Evolutionary conservation across 1,140 invertebrate species (phyloP), one percentile per base, ranked within the genome.

Genomic region (Pseudomyrmex sp.): DNA sequence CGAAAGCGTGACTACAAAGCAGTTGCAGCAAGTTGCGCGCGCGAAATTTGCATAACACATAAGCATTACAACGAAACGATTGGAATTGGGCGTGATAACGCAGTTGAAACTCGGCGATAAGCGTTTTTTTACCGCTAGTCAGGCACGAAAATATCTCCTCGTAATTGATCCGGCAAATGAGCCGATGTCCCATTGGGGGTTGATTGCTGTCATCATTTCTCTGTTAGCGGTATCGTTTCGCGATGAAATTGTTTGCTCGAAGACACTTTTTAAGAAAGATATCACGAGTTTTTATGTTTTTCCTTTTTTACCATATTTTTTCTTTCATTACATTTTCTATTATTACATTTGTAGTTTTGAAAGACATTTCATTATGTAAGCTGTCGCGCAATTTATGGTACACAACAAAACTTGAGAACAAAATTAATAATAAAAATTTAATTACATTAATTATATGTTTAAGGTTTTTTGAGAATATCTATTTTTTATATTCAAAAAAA

Each of bases 41-140:
- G 20, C n/a, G 48, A n/a, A 58, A 82, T 82, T 82, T 84, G 59
- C 76, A 84, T 84, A 84, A 84, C 70, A 52, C 20, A 7, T 23
- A 26, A 46, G 59, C 46, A 58, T 84, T 84, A 58, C 68, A 75
- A 48, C 44, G 68, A 23, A 73, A 23, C 46, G 68, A 80, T 50
- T 44, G 61, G 68, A 80, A 84, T 84, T 72, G 61, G 35, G 8
- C 23, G 50, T 56, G 83, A 79, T 70, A 84, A 82, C 46, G 50
- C 23, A 50, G 52, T 8, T 12, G 59, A 65, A 62, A 80, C 66
- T 18, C n/a, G 3, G 15, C 62, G 69, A 61, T 74, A 66, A 69
- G 80, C 54, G 35, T 68, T 35, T 77, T 73, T 63, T 63, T 79
- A 70, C 61, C n/a, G 68, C 18, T 23, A 63, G 26, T 65, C 59